Percentiles rank a stretch among this genome's conserved stretches.
Evolutionary conservation across 2,888 invertebrate species (phyloP).

Genomic region (Pollenia griseotomentosa): DNA sequence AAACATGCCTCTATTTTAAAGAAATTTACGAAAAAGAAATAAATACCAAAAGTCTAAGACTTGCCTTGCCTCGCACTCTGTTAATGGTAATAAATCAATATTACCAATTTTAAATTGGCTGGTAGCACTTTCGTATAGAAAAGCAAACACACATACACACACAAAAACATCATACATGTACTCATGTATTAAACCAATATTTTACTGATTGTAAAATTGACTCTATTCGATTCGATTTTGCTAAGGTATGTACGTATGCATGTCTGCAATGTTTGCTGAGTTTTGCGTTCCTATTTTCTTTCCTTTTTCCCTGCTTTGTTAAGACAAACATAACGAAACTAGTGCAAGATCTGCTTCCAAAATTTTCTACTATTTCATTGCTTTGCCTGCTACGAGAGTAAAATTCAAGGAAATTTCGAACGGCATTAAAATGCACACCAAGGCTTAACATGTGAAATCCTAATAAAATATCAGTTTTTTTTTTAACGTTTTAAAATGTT

Average conservation of each 20-base stretch:
- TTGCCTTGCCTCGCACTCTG: conserved; percentile 13
- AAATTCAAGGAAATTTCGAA: conserved; percentile 66
- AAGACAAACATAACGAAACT: conserved; percentile 42
- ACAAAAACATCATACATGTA: conserved; percentile 67
- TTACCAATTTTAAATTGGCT: conserved; percentile 83
- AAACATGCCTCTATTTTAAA: conserved; percentile 1
- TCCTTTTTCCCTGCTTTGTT: conserved; percentile 1
- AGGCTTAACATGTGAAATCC: conserved; percentile 61
- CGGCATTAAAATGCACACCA: conserved; percentile 68
- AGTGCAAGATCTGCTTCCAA: conserved; percentile 58
- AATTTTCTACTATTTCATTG: conserved; percentile 46
- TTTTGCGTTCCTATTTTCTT: conserved; percentile 35
- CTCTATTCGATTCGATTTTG: conserved; percentile 48
- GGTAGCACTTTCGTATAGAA: conserved; percentile 58
- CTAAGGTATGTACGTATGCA: conserved; percentile 34
- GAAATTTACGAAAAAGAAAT: conserved; percentile 29
- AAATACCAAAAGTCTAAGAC: conserved; percentile 11
- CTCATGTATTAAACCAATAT: conserved; percentile 68
- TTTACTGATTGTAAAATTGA: conserved; percentile 70
- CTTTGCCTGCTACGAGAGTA: conserved; percentile 43
- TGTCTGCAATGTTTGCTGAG: conserved; percentile 63
- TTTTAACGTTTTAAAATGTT: conserved; percentile 49
- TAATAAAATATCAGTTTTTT: conserved; percentile 42
- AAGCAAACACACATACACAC: conserved; percentile 29
- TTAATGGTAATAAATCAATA: conserved; percentile 80